A percentile compares a stretch with the other conserved stretches of the same genome.
These are phyloP conservation scores for Limosa lapponica DNA, from an alignment of 2,797 vertebrate species.

Conservation along the genomic window DNA sequence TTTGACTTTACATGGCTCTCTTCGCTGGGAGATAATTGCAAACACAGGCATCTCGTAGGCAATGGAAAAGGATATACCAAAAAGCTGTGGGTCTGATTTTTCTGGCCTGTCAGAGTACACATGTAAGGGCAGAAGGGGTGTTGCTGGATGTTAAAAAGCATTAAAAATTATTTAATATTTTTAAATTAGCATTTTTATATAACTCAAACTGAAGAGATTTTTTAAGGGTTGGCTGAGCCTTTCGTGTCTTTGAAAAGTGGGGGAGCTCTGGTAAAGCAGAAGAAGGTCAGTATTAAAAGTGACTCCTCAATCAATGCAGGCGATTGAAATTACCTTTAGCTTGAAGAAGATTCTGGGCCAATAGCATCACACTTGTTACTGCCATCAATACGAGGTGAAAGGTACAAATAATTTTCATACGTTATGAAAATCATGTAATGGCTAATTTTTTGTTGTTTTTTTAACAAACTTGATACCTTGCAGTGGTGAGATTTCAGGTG, in stretches of 20 bases:
- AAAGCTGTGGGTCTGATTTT: not conserved
- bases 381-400: not conserved
- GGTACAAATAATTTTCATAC: no score
- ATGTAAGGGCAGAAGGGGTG: not conserved
- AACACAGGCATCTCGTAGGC: not conserved
- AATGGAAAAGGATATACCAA: not conserved
- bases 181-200: not conserved
- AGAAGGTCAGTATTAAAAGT: not conserved
- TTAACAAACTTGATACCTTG: not conserved
- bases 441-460: not conserved
- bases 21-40: not conserved
- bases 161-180: not conserved
- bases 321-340: not conserved
- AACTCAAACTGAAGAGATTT: not conserved
- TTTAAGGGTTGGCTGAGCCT: not conserved
- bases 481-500: not conserved
- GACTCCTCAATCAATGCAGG: not conserved
- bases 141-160: not conserved
- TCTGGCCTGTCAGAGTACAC: not conserved
- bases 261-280: not conserved
- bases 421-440: not conserved
- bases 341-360: not conserved
- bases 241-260: not conserved
- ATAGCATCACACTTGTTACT: not conserved
- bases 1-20: conserved; percentile 10